These are phyloP conservation scores for Sarcophilus harrisii DNA, from an alignment of 2,797 vertebrate genomes.

Conservation along the genomic window DNA sequence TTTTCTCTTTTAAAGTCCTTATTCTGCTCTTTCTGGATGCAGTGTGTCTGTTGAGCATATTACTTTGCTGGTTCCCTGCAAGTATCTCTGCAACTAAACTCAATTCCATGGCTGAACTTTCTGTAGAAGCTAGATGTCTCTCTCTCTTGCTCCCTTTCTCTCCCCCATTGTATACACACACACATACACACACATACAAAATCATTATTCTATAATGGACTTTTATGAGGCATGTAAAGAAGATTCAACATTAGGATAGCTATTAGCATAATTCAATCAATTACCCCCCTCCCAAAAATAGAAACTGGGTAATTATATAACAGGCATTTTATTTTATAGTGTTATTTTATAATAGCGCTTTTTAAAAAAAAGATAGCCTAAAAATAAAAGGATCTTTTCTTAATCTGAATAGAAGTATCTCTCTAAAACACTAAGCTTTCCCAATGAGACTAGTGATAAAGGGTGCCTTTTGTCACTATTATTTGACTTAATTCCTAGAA, in stretches of 20 bases:
- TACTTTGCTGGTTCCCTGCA: not conserved
- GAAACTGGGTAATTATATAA: too few species aligned
- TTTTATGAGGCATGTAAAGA: too few species aligned
- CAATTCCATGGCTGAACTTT: not conserved
- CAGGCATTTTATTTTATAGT: too few species aligned
- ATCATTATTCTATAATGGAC: too few species aligned
- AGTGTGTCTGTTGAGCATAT: not conserved
- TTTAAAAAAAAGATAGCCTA: not conserved
- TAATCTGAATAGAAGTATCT: not conserved
- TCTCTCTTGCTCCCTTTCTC: too few species aligned
- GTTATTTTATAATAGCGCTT: too few species aligned
- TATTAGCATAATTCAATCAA: too few species aligned
- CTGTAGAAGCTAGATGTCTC: not conserved
- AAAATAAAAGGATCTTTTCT: not conserved
- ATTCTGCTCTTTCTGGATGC: not conserved
- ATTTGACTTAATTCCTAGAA: not conserved
- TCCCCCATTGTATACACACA: too few species aligned
- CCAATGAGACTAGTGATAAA: not conserved
- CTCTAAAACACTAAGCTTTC: not conserved
- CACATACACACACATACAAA: too few species aligned
- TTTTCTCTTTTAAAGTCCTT: not conserved
- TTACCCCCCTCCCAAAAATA: too few species aligned
- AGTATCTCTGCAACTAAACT: not conserved
- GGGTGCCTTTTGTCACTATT: not conserved
- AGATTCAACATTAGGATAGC: too few species aligned